phyloP scores from a whole-genome alignment of 2,113 vertebrate genomes.

The Maccullochella peelii region DNA sequence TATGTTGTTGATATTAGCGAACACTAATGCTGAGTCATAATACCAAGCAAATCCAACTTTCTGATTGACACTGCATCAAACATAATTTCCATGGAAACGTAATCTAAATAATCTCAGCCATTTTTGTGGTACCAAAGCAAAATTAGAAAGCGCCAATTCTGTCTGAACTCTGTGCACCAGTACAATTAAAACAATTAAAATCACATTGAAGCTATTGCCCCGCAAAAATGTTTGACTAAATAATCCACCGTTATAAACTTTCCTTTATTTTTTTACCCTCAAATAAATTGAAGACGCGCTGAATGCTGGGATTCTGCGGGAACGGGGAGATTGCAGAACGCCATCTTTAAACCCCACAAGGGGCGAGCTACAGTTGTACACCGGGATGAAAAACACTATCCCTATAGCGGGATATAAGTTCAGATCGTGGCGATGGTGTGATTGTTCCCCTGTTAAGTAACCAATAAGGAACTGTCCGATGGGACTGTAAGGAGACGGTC shows the following conservation, averaged over 20 bases:
- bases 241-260: conserved; percentile 20
- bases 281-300: conserved; percentile 59
- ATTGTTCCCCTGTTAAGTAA: conserved; percentile 28
- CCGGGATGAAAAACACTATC: conserved; percentile 74
- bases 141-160: not conserved
- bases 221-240: not conserved
- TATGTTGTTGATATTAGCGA: not conserved
- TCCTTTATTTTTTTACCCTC: conserved; percentile 16
- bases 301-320: conserved; percentile 84
- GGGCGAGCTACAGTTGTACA: conserved; percentile 77
- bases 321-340: conserved; percentile 73
- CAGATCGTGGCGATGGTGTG: conserved; percentile 35
- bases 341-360: conserved; percentile 89
- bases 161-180: too few relatives aligned
- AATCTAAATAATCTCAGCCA: not conserved
- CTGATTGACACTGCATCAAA: not conserved
- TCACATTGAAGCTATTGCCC: not conserved
- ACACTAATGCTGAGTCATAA: not conserved
- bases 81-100: not conserved
- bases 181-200: not conserved
- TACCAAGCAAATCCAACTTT: not conserved
- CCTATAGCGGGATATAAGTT: conserved; percentile 60
- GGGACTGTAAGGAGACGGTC: conserved; percentile 40
- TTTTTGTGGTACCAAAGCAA: not conserved
- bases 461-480: conserved; percentile 23